Conservation (phyloP, 2,113 vertebrate genomes). For the Cynoglossus semilaevis region DNA sequence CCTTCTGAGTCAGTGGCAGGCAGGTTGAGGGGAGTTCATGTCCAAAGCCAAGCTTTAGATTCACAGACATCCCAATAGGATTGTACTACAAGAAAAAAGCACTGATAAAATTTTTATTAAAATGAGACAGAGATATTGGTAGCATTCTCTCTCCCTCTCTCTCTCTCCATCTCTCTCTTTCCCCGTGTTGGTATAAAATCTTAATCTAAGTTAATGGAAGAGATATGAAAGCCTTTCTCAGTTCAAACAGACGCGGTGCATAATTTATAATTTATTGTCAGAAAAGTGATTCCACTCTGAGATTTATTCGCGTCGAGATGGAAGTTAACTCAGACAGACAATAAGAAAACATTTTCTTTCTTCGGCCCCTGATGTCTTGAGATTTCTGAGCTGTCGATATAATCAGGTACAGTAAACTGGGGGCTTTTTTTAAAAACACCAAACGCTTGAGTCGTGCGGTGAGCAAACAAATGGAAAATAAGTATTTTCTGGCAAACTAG, state of each 20-base stretch:
- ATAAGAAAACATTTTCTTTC: conserved; percentile 81
- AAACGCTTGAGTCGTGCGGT: conserved; percentile 73
- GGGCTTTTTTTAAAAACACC: conserved; percentile 8
- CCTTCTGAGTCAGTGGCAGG: conserved; percentile 92
- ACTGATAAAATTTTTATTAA: conserved; percentile 99
- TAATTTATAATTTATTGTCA: conserved; percentile 99
- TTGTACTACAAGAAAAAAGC: conserved; percentile 95
- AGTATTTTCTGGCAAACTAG: conserved; percentile 71
- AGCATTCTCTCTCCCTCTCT: conserved; percentile 82
- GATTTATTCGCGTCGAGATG: conserved; percentile 91
- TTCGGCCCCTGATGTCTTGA: conserved; percentile 89
- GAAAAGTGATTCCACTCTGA: conserved; percentile 96
- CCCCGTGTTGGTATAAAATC: conserved; percentile 99
- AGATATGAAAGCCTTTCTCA: conserved; percentile 99
- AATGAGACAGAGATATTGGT: conserved; percentile 99
- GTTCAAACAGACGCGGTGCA: conserved; percentile 97
- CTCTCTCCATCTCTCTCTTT: too few relatives aligned
- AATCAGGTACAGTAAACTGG: conserved; percentile 86
- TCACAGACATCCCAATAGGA: conserved; percentile 99
- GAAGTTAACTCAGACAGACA: conserved; percentile 77
- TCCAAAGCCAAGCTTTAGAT: conserved; percentile 97
- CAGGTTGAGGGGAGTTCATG: conserved; percentile 99
- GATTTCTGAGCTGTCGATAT: conserved; percentile 95
- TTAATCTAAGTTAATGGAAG: conserved; percentile 99
- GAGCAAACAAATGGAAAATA: conserved; percentile 80